phyloP scores from a whole-genome alignment of 2,113 vertebrate genomes.

The Kryptolebias marmoratus region DNA sequence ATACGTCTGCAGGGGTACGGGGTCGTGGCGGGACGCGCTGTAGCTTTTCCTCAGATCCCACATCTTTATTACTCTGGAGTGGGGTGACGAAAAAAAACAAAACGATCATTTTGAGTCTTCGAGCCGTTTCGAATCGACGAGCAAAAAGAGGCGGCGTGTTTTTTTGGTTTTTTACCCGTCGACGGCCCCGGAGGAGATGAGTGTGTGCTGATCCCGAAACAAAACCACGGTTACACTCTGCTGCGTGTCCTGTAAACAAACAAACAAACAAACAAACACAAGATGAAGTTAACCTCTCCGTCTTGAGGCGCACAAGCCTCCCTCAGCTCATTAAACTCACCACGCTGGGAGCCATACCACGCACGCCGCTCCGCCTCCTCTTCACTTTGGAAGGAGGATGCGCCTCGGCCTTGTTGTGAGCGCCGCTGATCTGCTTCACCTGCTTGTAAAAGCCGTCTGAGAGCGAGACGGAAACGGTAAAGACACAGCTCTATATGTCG shows the following conservation, averaged over 20 bases:
- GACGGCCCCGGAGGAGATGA: conserved; percentile 95
- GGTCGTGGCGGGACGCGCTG: conserved; percentile 84
- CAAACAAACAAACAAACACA: neutral
- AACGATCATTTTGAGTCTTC: neutral
- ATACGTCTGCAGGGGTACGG: conserved; percentile 84
- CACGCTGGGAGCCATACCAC: conserved; percentile 91
- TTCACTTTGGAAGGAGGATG: conserved; percentile 84
- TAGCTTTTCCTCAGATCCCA: conserved; percentile 98
- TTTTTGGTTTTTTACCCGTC: conserved; percentile 88
- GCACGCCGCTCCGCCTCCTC: conserved; percentile 83
- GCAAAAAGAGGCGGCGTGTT: conserved; percentile 2
- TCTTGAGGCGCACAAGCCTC: too few species aligned
- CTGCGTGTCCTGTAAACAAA: conserved; percentile 86
- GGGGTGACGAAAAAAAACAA: conserved; percentile 5
- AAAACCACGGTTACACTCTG: conserved; percentile 97
- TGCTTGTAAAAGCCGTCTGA: conserved; percentile 96
- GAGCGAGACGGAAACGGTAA: neutral
- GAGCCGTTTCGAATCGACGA: neutral
- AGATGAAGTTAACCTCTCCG: neutral
- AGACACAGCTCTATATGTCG: too few species aligned
- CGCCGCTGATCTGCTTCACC: conserved; percentile 94
- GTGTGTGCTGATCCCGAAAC: conserved; percentile 90
- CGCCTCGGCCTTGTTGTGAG: conserved; percentile 90
- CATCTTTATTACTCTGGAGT: conserved; percentile 89
- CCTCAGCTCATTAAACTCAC: conserved; percentile 74